A percentile compares a stretch with the other conserved stretches of the same genome.
phyloP scores from a whole-genome alignment of 1,140 invertebrate genomes.

The Charaxes varanes region DNA sequence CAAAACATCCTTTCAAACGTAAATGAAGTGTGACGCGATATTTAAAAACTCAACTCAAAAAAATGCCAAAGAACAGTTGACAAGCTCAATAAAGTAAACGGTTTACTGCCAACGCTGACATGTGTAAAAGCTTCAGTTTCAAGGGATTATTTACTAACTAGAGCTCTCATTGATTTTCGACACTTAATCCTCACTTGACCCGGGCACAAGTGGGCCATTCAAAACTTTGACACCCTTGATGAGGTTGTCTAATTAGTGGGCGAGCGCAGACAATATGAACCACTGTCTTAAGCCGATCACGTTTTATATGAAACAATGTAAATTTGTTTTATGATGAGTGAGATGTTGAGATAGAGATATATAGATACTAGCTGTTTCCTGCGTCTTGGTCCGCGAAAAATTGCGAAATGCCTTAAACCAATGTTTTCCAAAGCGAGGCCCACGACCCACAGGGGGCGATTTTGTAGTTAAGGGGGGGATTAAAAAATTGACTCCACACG shows the following conservation, averaged over 20 bases:
- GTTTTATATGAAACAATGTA: too few species aligned
- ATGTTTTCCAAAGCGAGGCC: too few species aligned
- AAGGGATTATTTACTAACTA: slow-evolving; percentile 51
- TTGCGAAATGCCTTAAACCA: too few species aligned
- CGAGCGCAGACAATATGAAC: slow-evolving; percentile 5
- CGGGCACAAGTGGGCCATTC: slow-evolving; percentile 43
- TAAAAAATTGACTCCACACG: too few species aligned
- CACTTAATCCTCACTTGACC: slow-evolving; percentile 41
- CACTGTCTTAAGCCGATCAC: background rate
- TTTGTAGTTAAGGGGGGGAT: too few species aligned
- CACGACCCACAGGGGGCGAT: too few species aligned
- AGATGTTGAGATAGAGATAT: too few species aligned
- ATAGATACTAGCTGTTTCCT: too few species aligned
- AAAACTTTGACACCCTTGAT: slow-evolving; percentile 6
- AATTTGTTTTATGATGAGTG: too few species aligned
- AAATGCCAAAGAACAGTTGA: slow-evolving; percentile 42
- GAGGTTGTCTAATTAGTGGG: slow-evolving; percentile 16
- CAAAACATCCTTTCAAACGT: too few species aligned
- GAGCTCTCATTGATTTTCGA: slow-evolving; percentile 34
- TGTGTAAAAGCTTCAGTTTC: slow-evolving; percentile 36
- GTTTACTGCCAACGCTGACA: slow-evolving; percentile 53
- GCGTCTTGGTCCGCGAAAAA: too few species aligned
- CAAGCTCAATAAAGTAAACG: slow-evolving; percentile 61
- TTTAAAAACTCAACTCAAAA: slow-evolving; percentile 21
- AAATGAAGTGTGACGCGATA: slow-evolving; percentile 23